Evolutionary conservation across 1,140 invertebrate genomes (phyloP).

Genomic region (Achroia grisella): DNA sequence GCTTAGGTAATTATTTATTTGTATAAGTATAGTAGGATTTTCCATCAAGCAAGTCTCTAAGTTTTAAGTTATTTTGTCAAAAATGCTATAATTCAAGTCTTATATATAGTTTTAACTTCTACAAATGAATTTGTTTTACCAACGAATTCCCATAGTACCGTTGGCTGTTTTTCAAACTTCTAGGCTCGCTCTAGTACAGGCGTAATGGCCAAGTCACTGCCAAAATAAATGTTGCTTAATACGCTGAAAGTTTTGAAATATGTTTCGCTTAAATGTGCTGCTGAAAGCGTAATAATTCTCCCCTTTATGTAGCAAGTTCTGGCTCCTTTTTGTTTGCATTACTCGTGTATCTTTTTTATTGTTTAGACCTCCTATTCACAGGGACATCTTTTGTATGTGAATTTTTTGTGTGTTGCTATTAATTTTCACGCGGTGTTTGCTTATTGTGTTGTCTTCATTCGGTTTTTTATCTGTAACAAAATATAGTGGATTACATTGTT

Average conservation of each 20-base stretch:
- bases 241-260: constrained; percentile 71
- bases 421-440: too few relatives aligned
- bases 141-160: constrained; percentile 19
- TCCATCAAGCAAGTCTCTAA: too few relatives aligned
- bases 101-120: too few relatives aligned
- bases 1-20: too few relatives aligned
- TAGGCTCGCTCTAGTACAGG: constrained; percentile 24
- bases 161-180: constrained; percentile 49
- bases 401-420: neutral
- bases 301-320: constrained; percentile 60
- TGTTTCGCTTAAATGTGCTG: constrained; percentile 66
- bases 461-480: too few relatives aligned
- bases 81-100: too few relatives aligned
- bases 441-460: too few relatives aligned
- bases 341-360: constrained; percentile 50
- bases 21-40: too few relatives aligned
- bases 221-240: constrained; percentile 73
- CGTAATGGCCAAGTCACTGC: constrained; percentile 64
- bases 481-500: too few relatives aligned
- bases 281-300: constrained; percentile 68
- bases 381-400: constrained; percentile 20
- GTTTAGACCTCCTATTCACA: constrained; percentile 28
- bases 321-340: constrained; percentile 40
- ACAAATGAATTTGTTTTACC: too few relatives aligned
- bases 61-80: too few relatives aligned